Evolutionary conservation across 1,140 invertebrate species (phyloP).

Genomic region (Solen grandis): DNA sequence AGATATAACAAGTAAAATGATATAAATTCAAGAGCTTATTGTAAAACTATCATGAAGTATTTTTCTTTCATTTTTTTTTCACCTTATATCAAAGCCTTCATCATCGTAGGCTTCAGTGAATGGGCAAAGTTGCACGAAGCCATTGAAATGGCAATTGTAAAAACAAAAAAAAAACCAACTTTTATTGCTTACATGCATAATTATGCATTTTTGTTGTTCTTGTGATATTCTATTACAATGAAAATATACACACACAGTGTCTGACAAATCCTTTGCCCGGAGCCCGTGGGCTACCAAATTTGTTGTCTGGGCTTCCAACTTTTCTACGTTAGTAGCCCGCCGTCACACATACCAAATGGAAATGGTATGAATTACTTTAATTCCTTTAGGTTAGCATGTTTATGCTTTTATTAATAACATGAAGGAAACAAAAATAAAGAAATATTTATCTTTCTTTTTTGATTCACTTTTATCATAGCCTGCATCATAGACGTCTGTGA

Average conservation of each 20-base stretch:
- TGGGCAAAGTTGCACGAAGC: neutral
- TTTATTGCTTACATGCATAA: neutral
- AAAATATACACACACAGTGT: neutral
- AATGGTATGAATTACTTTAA: conserved; percentile 22
- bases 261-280: no score
- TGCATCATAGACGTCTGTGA: neutral
- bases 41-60: no score
- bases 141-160: neutral
- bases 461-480: neutral
- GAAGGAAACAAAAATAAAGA: no score
- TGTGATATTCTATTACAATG: no score
- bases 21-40: no score
- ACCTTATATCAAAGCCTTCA: no score
- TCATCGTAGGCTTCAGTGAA: neutral
- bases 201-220: no score
- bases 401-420: no score
- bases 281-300: neutral
- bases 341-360: neutral
- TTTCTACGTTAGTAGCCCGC: no score
- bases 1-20: no score
- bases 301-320: no score
- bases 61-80: no score
- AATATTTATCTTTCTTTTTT: conserved; percentile 7
- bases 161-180: conserved; percentile 2
- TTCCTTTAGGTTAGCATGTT: conserved; percentile 14